Evolutionary conservation across 2,797 vertebrate species (phyloP), one percentile per base, ranked within the genome.

Genomic region (Distichodus sexfasciatus): DNA sequence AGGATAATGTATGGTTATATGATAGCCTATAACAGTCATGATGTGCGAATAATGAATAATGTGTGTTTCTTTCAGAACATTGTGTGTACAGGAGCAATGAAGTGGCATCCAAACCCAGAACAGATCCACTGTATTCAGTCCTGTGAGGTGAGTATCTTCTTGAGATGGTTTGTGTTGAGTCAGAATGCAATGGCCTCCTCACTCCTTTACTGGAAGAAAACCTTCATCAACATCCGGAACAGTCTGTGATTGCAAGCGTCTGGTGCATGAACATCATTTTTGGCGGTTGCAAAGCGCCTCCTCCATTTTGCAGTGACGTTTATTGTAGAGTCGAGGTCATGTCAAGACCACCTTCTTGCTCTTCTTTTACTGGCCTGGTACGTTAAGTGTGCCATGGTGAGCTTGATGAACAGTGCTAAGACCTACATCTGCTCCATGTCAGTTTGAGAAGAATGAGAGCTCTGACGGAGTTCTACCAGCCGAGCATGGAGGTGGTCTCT

Each of bases 61-160:
- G 10, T 59, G 26, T 71, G 10, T 36, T 10, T 64, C 38, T n/a
- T 5, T 17, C 29, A 76, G 97, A 91, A 79, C 70, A 93, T 99
- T 0, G 89, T 99, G 80, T 99, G 97, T 80, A 98, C 96, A 0
- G 97, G 96, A 46, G 83, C 87, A 87, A 87, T 90, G 83, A 93
- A 77, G 26, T 99, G 97, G 97, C 84, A 94, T 50, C 97, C 97
- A 1, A 90, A 95, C 63, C 96, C 95, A 9, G 76, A 82, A 2
- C 81, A 83, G 81, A 83, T 99, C 76, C 89, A 95, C 76, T 99
- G 97, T 83, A 95, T 99, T 82, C 93, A 90, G 77, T 95, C 96
- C 0, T 99, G 97, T 28, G 97, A 98, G 95, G 97, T 99, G 90
- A 92, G 93, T 76, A 29, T 7, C 12, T 14, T 8, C 8, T 63